Evolutionary conservation across 2,888 invertebrate genomes (phyloP), one percentile per base, ranked within the genome.

Genomic region (Eupithecia subumbrata): DNA sequence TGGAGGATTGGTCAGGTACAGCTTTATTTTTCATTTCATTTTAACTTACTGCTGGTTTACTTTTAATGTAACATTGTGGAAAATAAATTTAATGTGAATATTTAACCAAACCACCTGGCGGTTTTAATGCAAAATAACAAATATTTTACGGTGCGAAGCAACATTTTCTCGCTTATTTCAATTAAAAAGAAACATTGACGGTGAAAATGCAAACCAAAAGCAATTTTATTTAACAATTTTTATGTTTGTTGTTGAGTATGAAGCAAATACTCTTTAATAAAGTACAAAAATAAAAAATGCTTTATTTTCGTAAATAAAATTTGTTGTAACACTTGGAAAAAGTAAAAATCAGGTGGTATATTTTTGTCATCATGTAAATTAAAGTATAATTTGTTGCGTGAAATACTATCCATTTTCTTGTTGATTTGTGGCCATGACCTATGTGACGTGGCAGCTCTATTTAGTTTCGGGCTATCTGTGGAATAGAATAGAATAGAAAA

Each of bases 31-130:
- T 30, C 30, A 30, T 30, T 30, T 30, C 30, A 30, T 30, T 30
- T 30, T 30, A 79, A 76, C 72, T 76, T 76, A 76, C 56, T 72
- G 69, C 69, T 73, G 74, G 76, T 75, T 80, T 78, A 76, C 78
- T 79, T 78, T 80, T 81, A 80, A 80, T 79, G 75, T 76, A 73
- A 77, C 80, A 74, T 74, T 79, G 78, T 69, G 78, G 75, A 64
- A 72, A 77, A 73, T 48, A 73, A 76, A 60, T 14, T 25, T 25
- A 60, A 76, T 77, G 76, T 73, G 78, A 74, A 77, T 74, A 72
- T 74, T 76, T 63, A 81, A 81, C 76, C 69, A 66, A 75, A 60
- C 77, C 80, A 81, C 79, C 80, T 80, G 79, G 73, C 74, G 78
- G 78, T 76, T 78, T 80, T 78, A 79, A 78, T 73, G 76, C 73